Conservation (phyloP, 2,888 invertebrate species). For the Drosophila mercatorum region DNA sequence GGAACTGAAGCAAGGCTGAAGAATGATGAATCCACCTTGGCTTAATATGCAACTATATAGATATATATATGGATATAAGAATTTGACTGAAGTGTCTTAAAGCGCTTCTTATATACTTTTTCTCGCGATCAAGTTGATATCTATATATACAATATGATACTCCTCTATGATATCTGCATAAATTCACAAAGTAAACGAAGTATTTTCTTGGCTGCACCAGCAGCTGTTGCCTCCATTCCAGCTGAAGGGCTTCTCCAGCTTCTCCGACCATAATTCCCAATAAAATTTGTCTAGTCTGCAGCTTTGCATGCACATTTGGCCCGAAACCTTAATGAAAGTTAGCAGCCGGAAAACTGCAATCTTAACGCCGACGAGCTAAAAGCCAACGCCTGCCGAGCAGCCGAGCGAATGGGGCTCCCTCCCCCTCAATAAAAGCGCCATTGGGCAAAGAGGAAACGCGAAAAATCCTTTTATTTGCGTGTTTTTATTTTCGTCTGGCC, state of each 20-base stretch:
- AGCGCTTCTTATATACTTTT: no score
- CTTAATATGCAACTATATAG: not conserved
- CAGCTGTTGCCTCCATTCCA: conserved; percentile 14
- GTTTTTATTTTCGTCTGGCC: conserved; percentile 74
- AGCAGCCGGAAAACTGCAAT: conserved; percentile 74
- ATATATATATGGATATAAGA: no score
- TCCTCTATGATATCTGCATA: not conserved
- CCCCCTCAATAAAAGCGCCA: conserved; percentile 12
- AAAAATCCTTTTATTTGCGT: conserved; percentile 74
- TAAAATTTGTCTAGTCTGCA: conserved; percentile 57
- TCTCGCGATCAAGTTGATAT: not conserved
- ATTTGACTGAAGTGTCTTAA: no score
- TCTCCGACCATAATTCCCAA: conserved; percentile 53
- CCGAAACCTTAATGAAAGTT: conserved; percentile 63
- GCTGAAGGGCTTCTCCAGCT: not conserved
- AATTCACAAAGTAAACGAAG: conserved; percentile 2
- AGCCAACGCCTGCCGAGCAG: conserved; percentile 45
- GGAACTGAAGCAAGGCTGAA: not conserved
- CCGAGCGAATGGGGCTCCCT: conserved; percentile 16
- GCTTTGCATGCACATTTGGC: conserved; percentile 54
- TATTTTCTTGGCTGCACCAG: not conserved
- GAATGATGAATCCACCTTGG: conserved; percentile 1
- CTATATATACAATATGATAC: no score
- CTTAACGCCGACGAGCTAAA: conserved; percentile 58
- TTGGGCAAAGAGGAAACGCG: conserved; percentile 56